Evolutionary conservation across 2,797 vertebrate genomes (phyloP), one percentile per base, ranked within the genome.

Genomic region (Schizopygopsis malacanthus): DNA sequence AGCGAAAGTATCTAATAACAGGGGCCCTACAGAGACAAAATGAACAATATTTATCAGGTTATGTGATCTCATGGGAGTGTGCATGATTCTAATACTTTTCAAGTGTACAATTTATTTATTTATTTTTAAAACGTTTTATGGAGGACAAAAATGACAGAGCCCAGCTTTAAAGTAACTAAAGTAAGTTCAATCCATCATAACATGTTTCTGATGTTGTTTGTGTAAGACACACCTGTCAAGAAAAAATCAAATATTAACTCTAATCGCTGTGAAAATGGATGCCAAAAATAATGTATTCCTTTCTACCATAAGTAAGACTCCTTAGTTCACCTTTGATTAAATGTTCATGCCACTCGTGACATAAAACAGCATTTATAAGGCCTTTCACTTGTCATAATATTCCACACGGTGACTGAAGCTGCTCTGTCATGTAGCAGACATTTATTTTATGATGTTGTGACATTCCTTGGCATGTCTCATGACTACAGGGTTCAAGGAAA

Each of bases 371-470:
- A 59, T 71, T n/a, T 83, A 5, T 39, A 73, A 82, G 4, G 39
- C 39, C 20, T 76, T 56, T 76, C 43, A 67, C 56, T 18, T 54
- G 22, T 56, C 37, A 69, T 63, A 83, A 33, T 72, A 54, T 71
- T 59, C 16, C 25, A 78, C 75, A 82, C 18, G 70, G 33, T 70
- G 25, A 73, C 22, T 33, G 69, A 10, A 81, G 20, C 7, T 7
- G 18, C 73, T 86, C 13, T 76, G n/a, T 63, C 39, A 61, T 13
- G 22, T 72, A 63, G 56, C 75, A 82, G 84, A 79, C 85, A 89
- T 79, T 84, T 28, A 87, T 84, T 72, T 52, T 47, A 72, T 13
- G 41, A 78, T 45, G 33, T 33, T 75, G 22, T 67, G 73, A 76
- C 67, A 70, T 43, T 73, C 67, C 84, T 50, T 81, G 78, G 63